Conservation (phyloP, 2,888 invertebrate species). For the Zygothrica quintamaculata region DNA sequence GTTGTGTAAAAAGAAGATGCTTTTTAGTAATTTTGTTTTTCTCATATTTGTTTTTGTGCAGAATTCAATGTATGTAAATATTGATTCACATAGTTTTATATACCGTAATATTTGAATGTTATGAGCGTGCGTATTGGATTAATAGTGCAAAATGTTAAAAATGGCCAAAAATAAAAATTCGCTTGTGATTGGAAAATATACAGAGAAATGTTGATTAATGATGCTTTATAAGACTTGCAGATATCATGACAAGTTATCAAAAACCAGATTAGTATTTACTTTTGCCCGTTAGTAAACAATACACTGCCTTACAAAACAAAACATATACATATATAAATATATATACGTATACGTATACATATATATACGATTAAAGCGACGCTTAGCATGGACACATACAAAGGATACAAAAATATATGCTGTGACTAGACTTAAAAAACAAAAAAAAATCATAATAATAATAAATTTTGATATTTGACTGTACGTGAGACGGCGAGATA, state of each 20-base stretch:
- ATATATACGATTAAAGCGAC: conserved; percentile 41
- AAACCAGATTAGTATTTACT: conserved; percentile 58
- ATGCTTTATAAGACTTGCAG: conserved; percentile 55
- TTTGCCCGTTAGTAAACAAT: conserved; percentile 56
- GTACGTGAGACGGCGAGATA: conserved; percentile 50
- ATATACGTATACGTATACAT: too few relatives aligned
- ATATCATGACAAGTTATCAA: conserved; percentile 59
- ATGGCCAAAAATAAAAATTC: conserved; percentile 42
- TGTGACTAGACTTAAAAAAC: conserved; percentile 39
- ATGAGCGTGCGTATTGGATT: conserved; percentile 64
- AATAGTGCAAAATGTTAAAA: conserved; percentile 55
- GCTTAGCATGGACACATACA: conserved; percentile 51
- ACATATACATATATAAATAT: conserved; percentile 27
- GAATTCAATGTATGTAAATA: background rate
- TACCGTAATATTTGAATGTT: conserved; percentile 45
- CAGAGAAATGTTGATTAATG: conserved; percentile 71
- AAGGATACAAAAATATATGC: conserved; percentile 52
- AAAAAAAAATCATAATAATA: too few relatives aligned
- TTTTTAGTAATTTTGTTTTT: conserved; percentile 12
- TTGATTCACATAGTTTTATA: conserved; percentile 6
- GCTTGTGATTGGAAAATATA: conserved; percentile 71
- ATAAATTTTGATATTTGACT: conserved; percentile 52
- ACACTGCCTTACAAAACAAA: conserved; percentile 50
- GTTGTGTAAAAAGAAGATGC: conserved; percentile 4
- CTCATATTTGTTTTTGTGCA: too few relatives aligned